Base-by-base conservation (phyloP, 2,113 vertebrate genomes). In the Pelusios castaneus region DNA sequence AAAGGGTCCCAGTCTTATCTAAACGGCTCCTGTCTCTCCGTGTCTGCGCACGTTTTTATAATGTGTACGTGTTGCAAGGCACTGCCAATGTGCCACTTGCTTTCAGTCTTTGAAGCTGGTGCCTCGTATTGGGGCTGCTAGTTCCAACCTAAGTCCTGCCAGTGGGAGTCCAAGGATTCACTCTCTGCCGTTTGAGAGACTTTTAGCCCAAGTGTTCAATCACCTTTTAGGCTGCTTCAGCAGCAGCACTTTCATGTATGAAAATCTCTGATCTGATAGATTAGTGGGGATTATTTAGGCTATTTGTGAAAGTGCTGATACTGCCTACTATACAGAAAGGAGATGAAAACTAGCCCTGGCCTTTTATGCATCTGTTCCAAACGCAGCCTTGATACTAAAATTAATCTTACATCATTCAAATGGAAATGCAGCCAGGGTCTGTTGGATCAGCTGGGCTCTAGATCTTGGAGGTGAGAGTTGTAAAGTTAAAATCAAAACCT, bases 401-500 rank as follows among this genome's bases (percentile, higher is more conserved):
- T 0, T 1, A 79, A 0, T 51, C 82, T 78, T 58, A 43, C 3
- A 9, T 60, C 10, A 52, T 80, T 34, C 38, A 93, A 5, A 54
- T 70, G 89, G 80, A 96, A 84, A 29, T 60, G 38, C 82, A 87
- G 94, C 70, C 92, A 84, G 90, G 75, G 88, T 84, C 82, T 85
- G 73, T 86, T 81, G 90, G 85, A 31, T 80, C 93, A 79, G 25
- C 83, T 67, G 60, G 34, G n/a, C 31, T n/a, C 63, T 70, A 34
- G 63, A 19, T 95, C 91, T 87, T 89, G 87, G 52, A 86, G 89
- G 73, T 81, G 91, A 10, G 7, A 78, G 84, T 17, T 67, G 88
- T 79, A 90, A 93, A 94, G 84, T 80, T 85, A 10, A 84, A 79
- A 86, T 93, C 89, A 88, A 93, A 86, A 80, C 89, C 55, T 55